A percentile compares a stretch with the other conserved stretches of the same genome.
Conservation (phyloP, 2,113 vertebrate genomes). For the Phylloscopus trochiloides region DNA sequence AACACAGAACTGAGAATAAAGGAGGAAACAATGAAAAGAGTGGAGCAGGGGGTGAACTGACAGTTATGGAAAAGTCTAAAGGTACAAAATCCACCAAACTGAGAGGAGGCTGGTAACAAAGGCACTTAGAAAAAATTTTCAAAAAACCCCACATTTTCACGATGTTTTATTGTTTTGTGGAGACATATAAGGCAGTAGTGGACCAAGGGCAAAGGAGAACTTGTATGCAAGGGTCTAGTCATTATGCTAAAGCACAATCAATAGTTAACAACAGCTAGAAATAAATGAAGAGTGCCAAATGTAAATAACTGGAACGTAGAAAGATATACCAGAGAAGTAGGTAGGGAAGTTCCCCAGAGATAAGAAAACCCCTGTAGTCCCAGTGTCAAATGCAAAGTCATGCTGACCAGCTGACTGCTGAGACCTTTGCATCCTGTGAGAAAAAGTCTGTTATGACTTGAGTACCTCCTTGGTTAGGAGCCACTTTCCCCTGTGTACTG, state of each 20-base stretch:
- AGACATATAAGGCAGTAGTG: not conserved
- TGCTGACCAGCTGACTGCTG: not conserved
- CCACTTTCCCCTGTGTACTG: not conserved
- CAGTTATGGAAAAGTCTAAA: not conserved
- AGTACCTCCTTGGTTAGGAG: not conserved
- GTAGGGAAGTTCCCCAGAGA: not conserved
- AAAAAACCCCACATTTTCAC: accelerated
- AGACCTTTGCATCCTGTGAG: not conserved
- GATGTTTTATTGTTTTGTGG: not conserved
- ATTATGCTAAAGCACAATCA: not conserved
- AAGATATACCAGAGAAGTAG: not conserved
- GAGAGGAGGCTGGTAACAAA: not conserved
- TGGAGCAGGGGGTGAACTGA: not conserved
- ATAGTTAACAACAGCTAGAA: not conserved
- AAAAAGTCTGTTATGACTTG: not conserved
- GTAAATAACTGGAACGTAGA: not conserved
- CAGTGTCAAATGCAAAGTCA: not conserved
- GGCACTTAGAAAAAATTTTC: not conserved
- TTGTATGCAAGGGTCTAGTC: not conserved
- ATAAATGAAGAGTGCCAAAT: not conserved
- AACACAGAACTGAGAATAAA: not conserved
- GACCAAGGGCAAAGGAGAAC: not conserved
- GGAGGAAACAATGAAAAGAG: not conserved
- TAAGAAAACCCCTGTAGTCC: not conserved
- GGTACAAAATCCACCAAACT: not conserved